Evolutionary conservation across 2,888 invertebrate species (phyloP).

Genomic region (Drosophila robusta): DNA sequence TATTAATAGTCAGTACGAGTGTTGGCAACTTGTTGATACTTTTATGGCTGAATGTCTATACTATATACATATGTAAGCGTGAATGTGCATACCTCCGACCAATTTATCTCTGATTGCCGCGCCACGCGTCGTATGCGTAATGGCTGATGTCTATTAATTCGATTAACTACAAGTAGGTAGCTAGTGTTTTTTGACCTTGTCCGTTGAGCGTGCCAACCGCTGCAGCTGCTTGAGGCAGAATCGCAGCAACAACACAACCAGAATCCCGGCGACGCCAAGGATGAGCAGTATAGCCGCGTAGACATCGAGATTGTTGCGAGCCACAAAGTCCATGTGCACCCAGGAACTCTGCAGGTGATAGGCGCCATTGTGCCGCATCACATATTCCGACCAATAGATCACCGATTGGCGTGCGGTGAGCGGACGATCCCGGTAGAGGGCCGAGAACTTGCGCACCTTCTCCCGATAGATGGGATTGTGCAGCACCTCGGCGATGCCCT

Average conservation of each 20-base stretch:
- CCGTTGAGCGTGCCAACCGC: not conserved
- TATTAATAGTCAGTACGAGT: conserved; percentile 50
- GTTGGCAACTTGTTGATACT: conserved; percentile 47
- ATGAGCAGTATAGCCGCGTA: conserved; percentile 30
- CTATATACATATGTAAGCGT: not conserved
- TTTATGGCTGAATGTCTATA: conserved; percentile 12
- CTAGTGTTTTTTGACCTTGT: conserved; percentile 38
- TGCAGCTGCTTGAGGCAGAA: not conserved
- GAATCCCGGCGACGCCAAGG: not conserved
- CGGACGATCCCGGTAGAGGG: conserved; percentile 86
- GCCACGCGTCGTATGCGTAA: conserved; percentile 26
- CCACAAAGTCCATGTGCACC: conserved; percentile 84
- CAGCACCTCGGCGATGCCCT: conserved; percentile 64
- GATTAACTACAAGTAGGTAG: conserved; percentile 7
- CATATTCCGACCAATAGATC: conserved; percentile 87
- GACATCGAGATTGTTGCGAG: conserved; percentile 86
- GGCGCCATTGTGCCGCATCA: conserved; percentile 86
- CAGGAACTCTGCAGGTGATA: conserved; percentile 86
- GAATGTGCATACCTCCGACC: not conserved
- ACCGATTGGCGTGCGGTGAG: conserved; percentile 86
- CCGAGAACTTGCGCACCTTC: conserved; percentile 84
- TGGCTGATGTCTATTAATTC: conserved; percentile 6
- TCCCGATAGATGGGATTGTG: conserved; percentile 55
- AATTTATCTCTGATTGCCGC: conserved; percentile 3
- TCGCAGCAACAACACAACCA: conserved; percentile 9